Conservation (phyloP, 2,113 vertebrate genomes). For the Baryphthengus martii region DNA sequence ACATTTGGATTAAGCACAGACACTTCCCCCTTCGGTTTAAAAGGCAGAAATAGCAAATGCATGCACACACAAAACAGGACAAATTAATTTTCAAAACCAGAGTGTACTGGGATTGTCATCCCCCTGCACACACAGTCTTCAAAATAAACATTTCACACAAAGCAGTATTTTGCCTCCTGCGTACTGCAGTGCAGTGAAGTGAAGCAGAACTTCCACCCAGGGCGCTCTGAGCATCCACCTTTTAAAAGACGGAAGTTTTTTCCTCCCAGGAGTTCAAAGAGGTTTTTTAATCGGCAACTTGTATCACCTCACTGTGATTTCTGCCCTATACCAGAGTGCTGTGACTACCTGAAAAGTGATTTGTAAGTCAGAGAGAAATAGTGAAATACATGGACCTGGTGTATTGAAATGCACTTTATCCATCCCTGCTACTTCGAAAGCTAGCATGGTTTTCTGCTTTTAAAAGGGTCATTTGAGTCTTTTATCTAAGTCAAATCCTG, state of each 20-base stretch:
- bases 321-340: not conserved
- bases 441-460: not conserved
- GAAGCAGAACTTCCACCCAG: not conserved
- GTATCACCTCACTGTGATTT: conserved; percentile 19
- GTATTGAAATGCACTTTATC: not conserved
- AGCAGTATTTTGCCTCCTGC: not conserved
- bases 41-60: not conserved
- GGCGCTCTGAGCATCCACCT: not conserved
- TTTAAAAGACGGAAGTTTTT: not conserved
- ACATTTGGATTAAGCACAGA: not conserved
- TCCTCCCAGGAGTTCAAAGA: not conserved
- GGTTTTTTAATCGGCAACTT: not conserved
- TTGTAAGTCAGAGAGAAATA: not conserved
- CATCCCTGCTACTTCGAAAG: not conserved
- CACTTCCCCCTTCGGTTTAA: not conserved
- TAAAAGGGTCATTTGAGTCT: conserved; percentile 39
- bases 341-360: not conserved
- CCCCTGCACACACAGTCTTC: not conserved
- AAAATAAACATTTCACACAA: not conserved
- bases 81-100: not conserved
- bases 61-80: not conserved
- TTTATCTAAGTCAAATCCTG: conserved; percentile 23
- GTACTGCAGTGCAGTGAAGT: not conserved
- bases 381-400: not conserved
- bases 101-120: not conserved